Base-by-base conservation (phyloP, 2,113 vertebrate genomes). In the Ophiodon elongatus region DNA sequence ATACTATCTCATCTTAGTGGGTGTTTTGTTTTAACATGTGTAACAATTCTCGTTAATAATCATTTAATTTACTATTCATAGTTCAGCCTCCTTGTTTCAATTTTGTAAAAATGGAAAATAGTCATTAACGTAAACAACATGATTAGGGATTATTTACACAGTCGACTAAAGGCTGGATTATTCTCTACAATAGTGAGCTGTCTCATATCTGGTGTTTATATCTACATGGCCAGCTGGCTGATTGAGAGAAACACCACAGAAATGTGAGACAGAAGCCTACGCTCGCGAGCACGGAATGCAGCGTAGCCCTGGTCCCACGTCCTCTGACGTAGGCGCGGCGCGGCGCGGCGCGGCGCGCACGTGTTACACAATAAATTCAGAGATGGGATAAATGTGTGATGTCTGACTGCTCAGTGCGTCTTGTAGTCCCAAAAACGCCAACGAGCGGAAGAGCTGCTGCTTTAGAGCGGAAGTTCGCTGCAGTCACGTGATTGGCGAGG, bases 241-340 rank as follows among this genome's bases (percentile, higher is more conserved):
- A 68, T 8, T n/a, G 21, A 25, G 43, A 66, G 23, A 65, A 76
- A 79, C 62, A 1, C 27, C 17, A 19, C 29, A 29, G 73, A 68
- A 56, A 71, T 77, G 11, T 59, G 68, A 85, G 27, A 63, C 67
- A 0, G 27, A 57, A 25, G 54, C 50, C 8, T 41, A 59, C 73
- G 81, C 76, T 65, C 62, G 37, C 80, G 63, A 35, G 77, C 84
- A 50, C 76, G 66, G 27, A 21, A 21, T 31, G 57, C 43, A 8
- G 37, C 80, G 71, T 79, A 1, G 21, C 33, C 25, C 29, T 3
- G 50, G 76, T 35, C 63, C 11, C 56, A 71, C 76, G 81, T 87
- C 71, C 67, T 75, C n/a, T 88, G 79, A 85, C 88, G 88, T 79
- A 43, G 11, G 23, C 62, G 27, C 27, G 1, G 25, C 23, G 50